phyloP scores from a whole-genome alignment of 1,140 invertebrate genomes.

The Ptiloglossa arizonensis region DNA sequence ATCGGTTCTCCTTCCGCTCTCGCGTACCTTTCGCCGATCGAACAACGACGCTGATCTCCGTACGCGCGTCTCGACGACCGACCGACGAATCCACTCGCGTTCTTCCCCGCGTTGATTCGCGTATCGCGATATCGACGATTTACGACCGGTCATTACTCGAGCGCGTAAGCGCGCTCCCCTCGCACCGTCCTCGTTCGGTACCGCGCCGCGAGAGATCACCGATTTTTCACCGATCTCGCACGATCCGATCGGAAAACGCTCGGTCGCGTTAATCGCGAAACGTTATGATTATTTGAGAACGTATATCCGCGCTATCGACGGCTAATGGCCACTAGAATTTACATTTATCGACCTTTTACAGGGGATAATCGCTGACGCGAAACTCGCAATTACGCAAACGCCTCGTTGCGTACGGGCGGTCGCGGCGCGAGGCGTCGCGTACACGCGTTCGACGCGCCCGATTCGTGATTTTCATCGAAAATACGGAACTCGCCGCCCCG shows the following conservation, averaged over 20 bases:
- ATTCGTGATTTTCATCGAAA: conserved; percentile 25
- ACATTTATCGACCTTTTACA: conserved; percentile 47
- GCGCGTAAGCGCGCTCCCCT: no score
- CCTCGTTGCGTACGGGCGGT: background rate
- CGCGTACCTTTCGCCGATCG: background rate
- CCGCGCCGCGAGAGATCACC: background rate
- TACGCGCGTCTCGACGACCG: no score
- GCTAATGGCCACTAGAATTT: conserved; percentile 32
- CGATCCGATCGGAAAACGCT: background rate
- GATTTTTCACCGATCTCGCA: background rate
- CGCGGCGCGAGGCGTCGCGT: no score
- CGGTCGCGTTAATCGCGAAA: conserved; percentile 25
- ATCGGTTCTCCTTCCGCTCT: conserved; percentile 37
- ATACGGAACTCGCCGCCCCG: background rate
- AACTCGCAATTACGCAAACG: conserved; percentile 32
- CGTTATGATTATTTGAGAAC: conserved; percentile 38
- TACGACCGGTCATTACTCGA: background rate
- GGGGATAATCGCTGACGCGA: background rate
- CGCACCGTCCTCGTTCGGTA: no score
- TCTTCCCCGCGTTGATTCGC: no score
- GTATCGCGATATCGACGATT: background rate
- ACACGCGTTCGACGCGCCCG: background rate
- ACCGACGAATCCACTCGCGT: no score
- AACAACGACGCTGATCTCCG: no score
- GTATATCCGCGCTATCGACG: conserved; percentile 24